These are phyloP conservation scores for Sitobion miscanthi DNA, from an alignment of 1,140 invertebrate genomes.

Conservation along the genomic window DNA sequence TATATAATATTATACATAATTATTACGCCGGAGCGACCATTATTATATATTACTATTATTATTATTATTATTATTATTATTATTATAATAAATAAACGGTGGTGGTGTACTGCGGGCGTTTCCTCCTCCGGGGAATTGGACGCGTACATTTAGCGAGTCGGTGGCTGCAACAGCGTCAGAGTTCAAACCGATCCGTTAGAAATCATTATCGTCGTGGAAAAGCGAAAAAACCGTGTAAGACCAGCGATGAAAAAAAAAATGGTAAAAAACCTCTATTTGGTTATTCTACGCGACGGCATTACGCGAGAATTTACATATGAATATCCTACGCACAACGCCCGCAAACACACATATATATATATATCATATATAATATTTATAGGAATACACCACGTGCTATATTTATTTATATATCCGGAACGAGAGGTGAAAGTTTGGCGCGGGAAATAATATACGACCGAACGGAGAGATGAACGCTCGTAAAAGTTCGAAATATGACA, in stretches of 20 bases:
- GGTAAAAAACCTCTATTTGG: not conserved
- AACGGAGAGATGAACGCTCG: not conserved
- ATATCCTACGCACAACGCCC: not conserved
- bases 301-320: slow-evolving; percentile 18
- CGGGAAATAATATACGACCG: not conserved
- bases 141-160: not conserved
- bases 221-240: not conserved
- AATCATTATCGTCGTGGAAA: not conserved
- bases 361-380: not conserved
- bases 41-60: not conserved
- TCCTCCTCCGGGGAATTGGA: not conserved
- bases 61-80: not conserved
- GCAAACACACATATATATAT: not conserved
- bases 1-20: too few relatives aligned
- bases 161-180: not conserved
- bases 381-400: not conserved
- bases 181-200: not conserved
- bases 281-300: not conserved
- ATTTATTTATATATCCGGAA: not conserved
- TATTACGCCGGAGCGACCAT: not conserved
- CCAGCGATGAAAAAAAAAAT: not conserved
- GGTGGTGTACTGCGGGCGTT: not conserved
- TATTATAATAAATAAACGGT: not conserved
- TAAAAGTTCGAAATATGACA: slow-evolving; percentile 13
- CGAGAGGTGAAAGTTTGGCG: not conserved